Evolutionary conservation across 2,797 vertebrate species (phyloP), one percentile per base, ranked within the genome.

Genomic region (Podargus strigoides): DNA sequence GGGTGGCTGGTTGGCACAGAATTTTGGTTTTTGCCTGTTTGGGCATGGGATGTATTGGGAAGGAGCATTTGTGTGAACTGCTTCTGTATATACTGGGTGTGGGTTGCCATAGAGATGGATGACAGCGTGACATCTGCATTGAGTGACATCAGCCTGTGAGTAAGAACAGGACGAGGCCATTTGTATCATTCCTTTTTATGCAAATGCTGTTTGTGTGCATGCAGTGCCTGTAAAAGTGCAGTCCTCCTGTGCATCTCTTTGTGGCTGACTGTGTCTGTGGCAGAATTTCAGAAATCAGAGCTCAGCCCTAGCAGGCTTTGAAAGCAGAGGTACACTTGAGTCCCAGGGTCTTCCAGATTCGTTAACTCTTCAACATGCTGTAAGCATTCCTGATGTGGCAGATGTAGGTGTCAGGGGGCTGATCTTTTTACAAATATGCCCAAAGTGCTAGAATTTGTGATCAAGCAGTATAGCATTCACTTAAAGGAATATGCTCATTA

Each of bases 21-120:
- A 53, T 60, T 75, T 30, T 59, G 8, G 8, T 22, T 53, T 39
- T 26, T 59, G 5, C 55, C 49, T 73, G 17, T 63, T 49, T 77
- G 28, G 14, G 55, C 23, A 49, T 13, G 19, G 19, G 6, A 19
- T 41, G 7, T n/a, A 37, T 27, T 62, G 37, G 19, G 32, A 74
- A 53, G 2, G 4, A 69, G 2, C 20, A 59, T 64, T 64, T 90
- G 15, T 68, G 26, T 59, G 39, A 87, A 28, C 10, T 66, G 30
- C 7, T 78, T 53, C 28, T 1, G 0, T 23, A 9, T 56, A 6
- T 36, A 36, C 18, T 27, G 16, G 15, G 28, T 50, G 16, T 0
- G 1, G 24, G 22, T 37, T 78, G 28, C 73, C 24, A 9, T 37
- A 34, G 62, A 87, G 44, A 39, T 69, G 39, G 73, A 69, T 79